Evolutionary conservation across 2,888 invertebrate genomes (phyloP).

Genomic region (Aleiodes testaceus): DNA sequence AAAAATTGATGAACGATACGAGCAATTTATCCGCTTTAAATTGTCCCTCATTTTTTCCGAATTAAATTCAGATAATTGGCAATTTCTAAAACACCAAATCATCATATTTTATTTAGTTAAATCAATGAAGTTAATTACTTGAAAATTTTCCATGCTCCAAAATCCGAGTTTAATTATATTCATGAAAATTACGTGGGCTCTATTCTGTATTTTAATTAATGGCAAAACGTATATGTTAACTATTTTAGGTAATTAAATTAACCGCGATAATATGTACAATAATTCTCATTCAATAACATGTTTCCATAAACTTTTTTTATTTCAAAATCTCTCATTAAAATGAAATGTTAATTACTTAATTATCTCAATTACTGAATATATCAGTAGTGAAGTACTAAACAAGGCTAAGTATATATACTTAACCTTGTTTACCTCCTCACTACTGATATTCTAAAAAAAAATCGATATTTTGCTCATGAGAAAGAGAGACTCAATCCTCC

Average conservation of each 20-base stretch:
- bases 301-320: no score
- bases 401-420: no score
- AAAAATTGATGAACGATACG: slow-evolving; percentile 25
- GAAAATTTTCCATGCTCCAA: slow-evolving; percentile 1
- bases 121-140: background rate
- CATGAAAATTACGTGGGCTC: slow-evolving; percentile 6
- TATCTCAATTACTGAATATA: no score
- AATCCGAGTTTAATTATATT: slow-evolving; percentile 23
- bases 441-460: no score
- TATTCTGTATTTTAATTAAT: slow-evolving; percentile 17
- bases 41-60: background rate
- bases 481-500: background rate
- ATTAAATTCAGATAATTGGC: background rate
- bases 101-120: background rate
- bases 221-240: slow-evolving; percentile 4
- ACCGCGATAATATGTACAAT: no score
- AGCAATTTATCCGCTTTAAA: slow-evolving; percentile 24
- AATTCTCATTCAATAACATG: no score
- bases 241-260: slow-evolving; percentile 8
- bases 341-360: no score
- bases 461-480: no score
- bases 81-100: background rate
- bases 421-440: no score
- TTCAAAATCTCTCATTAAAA: no score
- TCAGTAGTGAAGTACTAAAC: no score